Evolutionary conservation across 2,888 invertebrate species (phyloP), one percentile per base, ranked within the genome.

Genomic region (Molorchus minor): DNA sequence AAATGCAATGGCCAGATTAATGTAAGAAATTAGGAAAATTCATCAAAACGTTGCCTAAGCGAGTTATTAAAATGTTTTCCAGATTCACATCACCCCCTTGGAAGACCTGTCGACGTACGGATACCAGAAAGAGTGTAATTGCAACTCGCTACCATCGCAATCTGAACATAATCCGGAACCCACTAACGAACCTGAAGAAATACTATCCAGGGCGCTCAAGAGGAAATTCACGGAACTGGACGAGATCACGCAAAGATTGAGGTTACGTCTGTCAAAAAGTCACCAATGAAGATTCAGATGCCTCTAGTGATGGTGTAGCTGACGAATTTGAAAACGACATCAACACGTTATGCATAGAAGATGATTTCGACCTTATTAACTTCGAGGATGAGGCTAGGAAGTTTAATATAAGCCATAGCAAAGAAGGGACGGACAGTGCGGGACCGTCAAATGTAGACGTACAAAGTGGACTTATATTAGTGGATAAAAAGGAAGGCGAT

Each of bases 171-270:
- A 13, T 12, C 8, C 41, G 16, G 73, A 72, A 53, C 13, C 29
- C 15, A 41, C 40, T 29, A 17, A 12, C 12, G 74, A 72, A 56
- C 72, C 77, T 0, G 67, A 71, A 15, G 77, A 77, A 59, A 65
- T 75, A 52, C 71, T 85, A 13, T 82, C 81, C 25, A 78, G 83
- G 59, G 82, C 83, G 29, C 79, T 82, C 35, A 87, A 87, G 69
- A 81, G 87, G 58, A 88, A 88, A 77, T 84, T 87, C 62, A 83
- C 82, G 0, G 88, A 88, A 75, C 71, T 88, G 25, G 86, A 88
- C 69, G 85, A 86, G 75, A 88, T 88, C 43, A 87, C 87, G 1
- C 83, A 86, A 72, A 81, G 87, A 54, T 75, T 87, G 57, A 81
- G 84, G 55, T 81, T 83, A 3, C 81, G 87, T 12, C 75, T 88